These are phyloP conservation scores for Hydractinia symbiolongicarpus DNA, from an alignment of 30 jellyfish, hydroid and myxozoan species.

Conservation along the genomic window DNA sequence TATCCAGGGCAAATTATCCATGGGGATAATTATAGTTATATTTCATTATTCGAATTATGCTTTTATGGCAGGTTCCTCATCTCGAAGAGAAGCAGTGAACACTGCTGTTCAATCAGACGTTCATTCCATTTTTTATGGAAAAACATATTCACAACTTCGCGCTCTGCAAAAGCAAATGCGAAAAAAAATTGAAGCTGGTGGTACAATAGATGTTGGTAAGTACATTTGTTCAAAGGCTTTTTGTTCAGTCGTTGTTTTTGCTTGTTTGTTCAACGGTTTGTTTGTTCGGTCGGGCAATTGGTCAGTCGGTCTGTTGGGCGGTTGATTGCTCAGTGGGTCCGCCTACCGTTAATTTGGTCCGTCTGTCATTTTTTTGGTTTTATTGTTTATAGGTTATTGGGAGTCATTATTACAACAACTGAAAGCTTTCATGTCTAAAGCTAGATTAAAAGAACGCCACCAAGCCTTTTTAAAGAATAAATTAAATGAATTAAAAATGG, in stretches of 20 bases:
- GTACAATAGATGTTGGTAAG: slow-evolving; percentile 91
- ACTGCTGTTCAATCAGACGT: slow-evolving; percentile 84
- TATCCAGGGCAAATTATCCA: no score
- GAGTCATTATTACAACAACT: slow-evolving; percentile 80
- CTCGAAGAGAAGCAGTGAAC: slow-evolving; percentile 87
- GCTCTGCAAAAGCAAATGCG: slow-evolving; percentile 84
- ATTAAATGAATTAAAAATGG: slow-evolving; percentile 58
- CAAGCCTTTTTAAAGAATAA: slow-evolving; percentile 54
- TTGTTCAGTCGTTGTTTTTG: no score
- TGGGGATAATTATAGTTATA: background rate
- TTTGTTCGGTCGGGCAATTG: background rate
- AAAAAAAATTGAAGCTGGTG: slow-evolving; percentile 80
- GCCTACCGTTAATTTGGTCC: no score
- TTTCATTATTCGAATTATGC: background rate
- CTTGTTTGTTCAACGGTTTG: background rate
- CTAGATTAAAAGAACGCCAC: slow-evolving; percentile 84
- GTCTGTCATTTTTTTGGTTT: background rate
- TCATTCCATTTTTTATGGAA: slow-evolving; percentile 57
- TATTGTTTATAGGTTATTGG: slow-evolving; percentile 76
- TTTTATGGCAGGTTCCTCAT: slow-evolving; percentile 4
- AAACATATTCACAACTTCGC: slow-evolving; percentile 62
- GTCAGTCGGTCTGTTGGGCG: background rate
- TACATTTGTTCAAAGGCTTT: background rate
- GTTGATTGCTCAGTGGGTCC: no score
- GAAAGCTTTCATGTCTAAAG: slow-evolving; percentile 83